A percentile compares a stretch with the other conserved stretches of the same genome.
phyloP scores from a whole-genome alignment of 2,888 invertebrate species.

The Plebejus anna region DNA sequence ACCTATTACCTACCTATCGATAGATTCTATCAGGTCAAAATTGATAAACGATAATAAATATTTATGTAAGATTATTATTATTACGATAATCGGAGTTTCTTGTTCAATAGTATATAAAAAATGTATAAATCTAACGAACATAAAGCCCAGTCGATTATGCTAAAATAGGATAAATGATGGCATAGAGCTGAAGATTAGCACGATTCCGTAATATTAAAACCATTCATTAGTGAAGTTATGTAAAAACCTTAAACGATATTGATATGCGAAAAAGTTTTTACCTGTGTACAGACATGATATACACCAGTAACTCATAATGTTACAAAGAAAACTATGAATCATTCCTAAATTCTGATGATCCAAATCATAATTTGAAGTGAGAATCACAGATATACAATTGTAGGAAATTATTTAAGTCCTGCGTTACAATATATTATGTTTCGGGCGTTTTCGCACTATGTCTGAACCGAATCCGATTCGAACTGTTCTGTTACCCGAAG shows the following conservation, averaged over 20 bases:
- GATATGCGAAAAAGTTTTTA: not conserved
- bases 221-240: not conserved
- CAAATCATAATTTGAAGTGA: not conserved
- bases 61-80: slow-evolving; percentile 1
- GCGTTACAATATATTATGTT: too few relatives aligned
- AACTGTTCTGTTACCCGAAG: too few relatives aligned
- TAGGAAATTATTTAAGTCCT: not conserved
- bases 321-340: not conserved
- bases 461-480: too few relatives aligned
- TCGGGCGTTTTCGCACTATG: too few relatives aligned
- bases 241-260: not conserved
- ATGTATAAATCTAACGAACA: not conserved
- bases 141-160: slow-evolving; percentile 26
- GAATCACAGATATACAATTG: not conserved
- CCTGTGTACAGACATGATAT: not conserved
- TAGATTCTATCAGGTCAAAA: slow-evolving; percentile 13
- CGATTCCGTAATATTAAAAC: not conserved
- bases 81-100: slow-evolving; percentile 18
- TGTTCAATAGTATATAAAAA: slow-evolving; percentile 24
- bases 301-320: not conserved
- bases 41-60: not conserved
- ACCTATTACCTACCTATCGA: not conserved
- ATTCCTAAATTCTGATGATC: not conserved
- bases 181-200: not conserved
- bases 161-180: not conserved